Conservation (phyloP, 2,113 vertebrate species). For the Pseudopodoces humilis region DNA sequence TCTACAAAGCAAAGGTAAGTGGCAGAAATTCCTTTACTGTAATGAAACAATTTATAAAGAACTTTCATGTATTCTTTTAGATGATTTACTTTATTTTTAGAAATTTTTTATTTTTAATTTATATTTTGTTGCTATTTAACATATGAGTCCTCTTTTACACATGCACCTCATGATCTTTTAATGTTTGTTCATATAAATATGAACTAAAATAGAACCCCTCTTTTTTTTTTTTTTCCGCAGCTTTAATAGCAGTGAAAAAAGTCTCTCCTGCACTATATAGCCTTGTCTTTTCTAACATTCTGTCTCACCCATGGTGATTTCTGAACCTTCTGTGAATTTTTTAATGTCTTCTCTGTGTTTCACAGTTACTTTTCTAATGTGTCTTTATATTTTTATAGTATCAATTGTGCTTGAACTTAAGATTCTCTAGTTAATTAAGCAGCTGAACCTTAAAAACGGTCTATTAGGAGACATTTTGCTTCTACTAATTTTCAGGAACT, state of each 20-base stretch:
- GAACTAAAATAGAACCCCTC: neutral
- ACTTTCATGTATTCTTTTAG: neutral
- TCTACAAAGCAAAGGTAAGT: neutral
- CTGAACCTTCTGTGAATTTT: neutral
- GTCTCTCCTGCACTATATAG: neutral
- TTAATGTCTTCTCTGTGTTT: neutral
- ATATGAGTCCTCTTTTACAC: neutral
- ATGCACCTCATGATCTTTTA: neutral
- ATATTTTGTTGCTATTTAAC: neutral
- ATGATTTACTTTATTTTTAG: neutral
- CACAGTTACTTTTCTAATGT: neutral
- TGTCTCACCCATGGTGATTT: neutral
- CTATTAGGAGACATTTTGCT: neutral
- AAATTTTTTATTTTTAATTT: neutral
- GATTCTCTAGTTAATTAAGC: neutral
- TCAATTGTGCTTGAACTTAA: neutral
- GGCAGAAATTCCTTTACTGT: neutral
- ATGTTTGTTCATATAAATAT: neutral
- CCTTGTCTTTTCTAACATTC: neutral
- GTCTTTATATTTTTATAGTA: neutral
- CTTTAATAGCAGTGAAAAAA: neutral
- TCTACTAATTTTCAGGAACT: neutral
- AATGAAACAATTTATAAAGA: neutral
- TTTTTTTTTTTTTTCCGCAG: no score
- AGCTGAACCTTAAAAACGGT: neutral